Evolutionary conservation across 2,113 vertebrate genomes (phyloP).

Genomic region (Eleginops maclovinus): DNA sequence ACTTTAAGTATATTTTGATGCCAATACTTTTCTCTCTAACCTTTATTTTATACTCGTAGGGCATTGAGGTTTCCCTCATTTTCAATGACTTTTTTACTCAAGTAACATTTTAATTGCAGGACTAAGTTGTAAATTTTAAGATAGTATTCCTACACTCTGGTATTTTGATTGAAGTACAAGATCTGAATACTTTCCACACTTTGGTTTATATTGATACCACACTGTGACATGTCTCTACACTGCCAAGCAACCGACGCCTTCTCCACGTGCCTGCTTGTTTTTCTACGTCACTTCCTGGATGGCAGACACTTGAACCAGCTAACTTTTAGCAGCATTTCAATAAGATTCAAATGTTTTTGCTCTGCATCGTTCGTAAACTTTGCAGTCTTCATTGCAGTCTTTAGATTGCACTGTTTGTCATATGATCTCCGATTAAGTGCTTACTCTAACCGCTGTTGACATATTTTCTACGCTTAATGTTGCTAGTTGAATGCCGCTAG

Average conservation of each 20-base stretch:
- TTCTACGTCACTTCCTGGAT: slow-evolving; percentile 76
- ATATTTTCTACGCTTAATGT: background rate
- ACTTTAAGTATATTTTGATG: no score
- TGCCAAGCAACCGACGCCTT: background rate
- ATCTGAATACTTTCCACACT: background rate
- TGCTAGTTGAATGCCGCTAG: background rate
- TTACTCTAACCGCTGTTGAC: background rate
- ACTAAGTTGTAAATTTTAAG: no score
- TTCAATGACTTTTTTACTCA: no score
- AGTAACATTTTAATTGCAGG: no score
- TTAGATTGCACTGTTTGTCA: background rate
- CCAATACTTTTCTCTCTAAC: no score
- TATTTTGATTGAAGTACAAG: background rate
- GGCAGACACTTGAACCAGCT: slow-evolving; percentile 9
- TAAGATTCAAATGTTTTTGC: background rate
- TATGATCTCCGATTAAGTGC: rapidly evolving
- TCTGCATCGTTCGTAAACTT: background rate
- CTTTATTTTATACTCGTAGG: no score
- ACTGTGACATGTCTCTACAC: background rate
- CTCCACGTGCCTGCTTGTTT: slow-evolving; percentile 63
- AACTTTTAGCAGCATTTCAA: background rate
- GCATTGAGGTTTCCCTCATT: no score
- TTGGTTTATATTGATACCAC: no score
- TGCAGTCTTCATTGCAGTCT: background rate
- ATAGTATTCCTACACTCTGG: no score